Evolutionary conservation across 2,113 vertebrate species (phyloP).

Genomic region (Oriolus oriolus): DNA sequence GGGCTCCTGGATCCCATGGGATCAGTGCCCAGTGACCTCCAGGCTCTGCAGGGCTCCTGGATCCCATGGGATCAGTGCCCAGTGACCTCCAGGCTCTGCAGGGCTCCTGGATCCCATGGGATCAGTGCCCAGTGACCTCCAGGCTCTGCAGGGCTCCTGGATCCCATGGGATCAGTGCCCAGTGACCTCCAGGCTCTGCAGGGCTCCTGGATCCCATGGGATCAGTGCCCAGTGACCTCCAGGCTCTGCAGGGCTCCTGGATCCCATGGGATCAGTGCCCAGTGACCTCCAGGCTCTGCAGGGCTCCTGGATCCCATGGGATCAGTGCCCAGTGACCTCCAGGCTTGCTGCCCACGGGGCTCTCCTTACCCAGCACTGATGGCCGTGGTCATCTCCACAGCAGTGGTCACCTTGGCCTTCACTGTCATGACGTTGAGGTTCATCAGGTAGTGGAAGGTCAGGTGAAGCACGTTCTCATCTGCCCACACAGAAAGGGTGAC

Average conservation of each 20-base stretch:
- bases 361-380: constrained; percentile 80
- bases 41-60: background rate
- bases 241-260: background rate
- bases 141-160: background rate
- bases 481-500: background rate
- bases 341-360: fast-evolving
- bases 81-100: background rate
- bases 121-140: too few relatives aligned
- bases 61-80: background rate
- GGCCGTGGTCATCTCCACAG: constrained; percentile 79
- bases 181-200: background rate
- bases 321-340: fast-evolving
- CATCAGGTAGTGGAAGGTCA: constrained; percentile 93
- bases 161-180: background rate
- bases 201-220: background rate
- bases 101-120: too few relatives aligned
- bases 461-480: constrained; percentile 88
- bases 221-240: background rate
- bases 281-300: fast-evolving
- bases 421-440: constrained; percentile 96
- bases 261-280: fast-evolving
- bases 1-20: background rate
- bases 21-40: background rate
- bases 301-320: fast-evolving
- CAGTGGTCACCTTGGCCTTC: constrained; percentile 86